phyloP scores from a whole-genome alignment of 2,797 vertebrate genomes.

The Spizella passerina region DNA sequence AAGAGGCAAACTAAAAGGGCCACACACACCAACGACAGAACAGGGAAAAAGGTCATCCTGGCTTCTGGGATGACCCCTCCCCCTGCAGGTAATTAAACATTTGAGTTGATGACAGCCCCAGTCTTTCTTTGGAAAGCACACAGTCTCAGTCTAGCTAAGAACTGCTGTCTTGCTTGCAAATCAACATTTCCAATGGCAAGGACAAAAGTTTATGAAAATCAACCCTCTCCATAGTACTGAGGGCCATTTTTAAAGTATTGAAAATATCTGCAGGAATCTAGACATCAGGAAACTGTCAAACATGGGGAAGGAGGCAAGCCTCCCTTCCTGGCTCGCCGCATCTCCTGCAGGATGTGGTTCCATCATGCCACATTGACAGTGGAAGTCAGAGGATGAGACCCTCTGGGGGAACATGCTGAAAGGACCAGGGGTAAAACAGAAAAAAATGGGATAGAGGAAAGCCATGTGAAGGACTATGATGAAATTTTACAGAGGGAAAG shows the following conservation, averaged over 20 bases:
- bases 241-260: background rate
- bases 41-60: background rate
- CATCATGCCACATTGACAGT: rapidly evolving
- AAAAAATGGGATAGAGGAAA: background rate
- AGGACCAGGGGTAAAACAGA: background rate
- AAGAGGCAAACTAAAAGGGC: background rate
- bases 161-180: background rate
- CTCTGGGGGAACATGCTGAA: background rate
- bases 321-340: background rate
- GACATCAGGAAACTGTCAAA: background rate
- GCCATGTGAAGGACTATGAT: background rate
- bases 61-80: background rate
- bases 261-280: background rate
- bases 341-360: background rate
- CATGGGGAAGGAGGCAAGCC: background rate
- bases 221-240: background rate
- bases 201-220: background rate
- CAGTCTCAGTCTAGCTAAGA: background rate
- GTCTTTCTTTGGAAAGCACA: rapidly evolving
- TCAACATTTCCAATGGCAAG: background rate
- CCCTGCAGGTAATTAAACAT: background rate
- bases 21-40: background rate
- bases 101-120: background rate
- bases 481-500: background rate
- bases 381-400: background rate